Evolutionary conservation across 2,113 vertebrate species (phyloP).

Genomic region (Erpornis zantholeuca): DNA sequence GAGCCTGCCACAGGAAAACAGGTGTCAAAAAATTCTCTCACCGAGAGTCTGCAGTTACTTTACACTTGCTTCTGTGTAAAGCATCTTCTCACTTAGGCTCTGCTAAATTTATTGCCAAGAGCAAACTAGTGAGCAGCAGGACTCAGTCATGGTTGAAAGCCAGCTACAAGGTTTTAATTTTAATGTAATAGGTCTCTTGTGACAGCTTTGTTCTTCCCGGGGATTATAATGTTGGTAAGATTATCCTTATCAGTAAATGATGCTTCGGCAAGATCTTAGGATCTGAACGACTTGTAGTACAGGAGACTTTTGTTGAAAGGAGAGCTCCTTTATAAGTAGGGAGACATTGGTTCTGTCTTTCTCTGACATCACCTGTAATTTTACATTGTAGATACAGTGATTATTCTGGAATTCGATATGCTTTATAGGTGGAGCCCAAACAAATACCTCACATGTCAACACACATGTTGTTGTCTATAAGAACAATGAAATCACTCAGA

Average conservation of each 20-base stretch:
- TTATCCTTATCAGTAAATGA: neutral
- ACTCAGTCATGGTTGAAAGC: neutral
- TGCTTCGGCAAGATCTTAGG: neutral
- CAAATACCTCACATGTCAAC: neutral
- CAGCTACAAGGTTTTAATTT: neutral
- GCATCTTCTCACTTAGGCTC: neutral
- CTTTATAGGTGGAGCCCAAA: conserved; percentile 30
- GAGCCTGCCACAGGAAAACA: neutral
- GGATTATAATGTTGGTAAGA: neutral
- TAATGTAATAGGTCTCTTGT: neutral
- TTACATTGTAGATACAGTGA: neutral
- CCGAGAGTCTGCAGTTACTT: neutral
- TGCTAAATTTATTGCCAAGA: neutral
- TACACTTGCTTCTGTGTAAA: neutral
- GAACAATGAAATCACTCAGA: neutral
- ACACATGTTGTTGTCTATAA: neutral
- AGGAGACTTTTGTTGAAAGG: neutral
- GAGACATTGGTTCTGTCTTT: neutral
- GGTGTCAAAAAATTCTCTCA: neutral
- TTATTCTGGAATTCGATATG: conserved; percentile 1
- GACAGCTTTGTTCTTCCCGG: neutral
- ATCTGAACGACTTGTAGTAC: neutral
- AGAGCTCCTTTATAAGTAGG: neutral
- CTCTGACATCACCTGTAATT: conserved; percentile 20
- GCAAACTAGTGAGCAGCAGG: neutral